These are phyloP conservation scores for Triplophysa siluroides DNA, from an alignment of 2,113 vertebrate genomes.

Conservation along the genomic window DNA sequence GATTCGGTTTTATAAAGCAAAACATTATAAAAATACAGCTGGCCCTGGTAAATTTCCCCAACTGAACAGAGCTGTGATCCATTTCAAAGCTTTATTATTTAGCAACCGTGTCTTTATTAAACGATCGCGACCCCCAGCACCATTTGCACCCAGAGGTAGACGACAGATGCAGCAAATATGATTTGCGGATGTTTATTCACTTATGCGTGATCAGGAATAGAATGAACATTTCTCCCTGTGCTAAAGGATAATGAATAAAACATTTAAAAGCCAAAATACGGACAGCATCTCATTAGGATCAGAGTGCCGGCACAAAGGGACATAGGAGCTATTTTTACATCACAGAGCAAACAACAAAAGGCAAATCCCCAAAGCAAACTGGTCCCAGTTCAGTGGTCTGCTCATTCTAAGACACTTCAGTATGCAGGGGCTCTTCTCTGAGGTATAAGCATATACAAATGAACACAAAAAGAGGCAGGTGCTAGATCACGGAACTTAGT, in stretches of 20 bases:
- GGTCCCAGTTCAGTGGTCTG: constrained; percentile 49
- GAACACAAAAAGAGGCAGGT: not conserved
- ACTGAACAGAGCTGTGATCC: not conserved
- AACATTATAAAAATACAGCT: not conserved
- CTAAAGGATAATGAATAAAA: constrained; percentile 49
- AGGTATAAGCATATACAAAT: not conserved
- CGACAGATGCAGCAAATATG: constrained; percentile 21
- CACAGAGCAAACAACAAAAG: constrained; percentile 45
- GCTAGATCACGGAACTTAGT: too few relatives aligned
- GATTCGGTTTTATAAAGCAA: constrained; percentile 13
- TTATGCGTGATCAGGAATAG: constrained; percentile 28
- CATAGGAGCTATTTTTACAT: constrained; percentile 52
- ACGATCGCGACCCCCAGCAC: constrained; percentile 19
- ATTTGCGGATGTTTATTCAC: constrained; percentile 26
- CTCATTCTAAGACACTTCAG: constrained; percentile 17
- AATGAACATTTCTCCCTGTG: constrained; percentile 42
- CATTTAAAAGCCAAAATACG: constrained; percentile 47
- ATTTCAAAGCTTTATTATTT: constrained; percentile 21
- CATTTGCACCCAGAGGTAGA: constrained; percentile 13
- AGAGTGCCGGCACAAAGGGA: constrained; percentile 46
- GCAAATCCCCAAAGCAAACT: constrained; percentile 44
- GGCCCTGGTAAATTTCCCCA: not conserved
- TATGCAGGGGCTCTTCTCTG: constrained; percentile 17
- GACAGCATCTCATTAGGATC: constrained; percentile 45
- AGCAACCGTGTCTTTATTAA: constrained; percentile 2